Evolutionary conservation across 2,797 vertebrate species (phyloP).

Genomic region (Melanotaenia trifasciata): DNA sequence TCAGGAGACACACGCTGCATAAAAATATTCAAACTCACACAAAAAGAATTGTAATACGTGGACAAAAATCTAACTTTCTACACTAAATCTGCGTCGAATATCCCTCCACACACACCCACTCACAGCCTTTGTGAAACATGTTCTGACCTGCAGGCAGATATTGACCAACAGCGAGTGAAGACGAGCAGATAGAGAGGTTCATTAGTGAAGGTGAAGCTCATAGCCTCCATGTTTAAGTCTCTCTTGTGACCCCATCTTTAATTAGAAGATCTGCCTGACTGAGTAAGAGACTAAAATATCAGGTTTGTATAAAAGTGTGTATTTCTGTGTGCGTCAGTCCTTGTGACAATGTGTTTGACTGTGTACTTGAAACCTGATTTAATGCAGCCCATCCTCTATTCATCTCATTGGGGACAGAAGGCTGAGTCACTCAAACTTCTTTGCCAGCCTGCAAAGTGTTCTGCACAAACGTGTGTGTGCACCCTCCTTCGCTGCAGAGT

Average conservation of each 20-base stretch:
- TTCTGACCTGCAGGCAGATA: slow-evolving; percentile 57
- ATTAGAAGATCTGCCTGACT: slow-evolving; percentile 57
- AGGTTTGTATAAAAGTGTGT: slow-evolving; percentile 18
- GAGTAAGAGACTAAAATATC: slow-evolving; percentile 15
- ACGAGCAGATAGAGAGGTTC: slow-evolving; percentile 51
- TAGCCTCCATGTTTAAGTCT: slow-evolving; percentile 61
- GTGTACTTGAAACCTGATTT: slow-evolving; percentile 15
- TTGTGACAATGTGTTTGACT: slow-evolving; percentile 15
- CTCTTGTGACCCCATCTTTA: slow-evolving; percentile 66
- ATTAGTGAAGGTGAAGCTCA: slow-evolving; percentile 59
- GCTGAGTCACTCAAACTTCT: slow-evolving; percentile 41
- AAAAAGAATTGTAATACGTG: background rate
- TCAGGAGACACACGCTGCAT: slow-evolving; percentile 12
- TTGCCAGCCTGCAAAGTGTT: slow-evolving; percentile 19
- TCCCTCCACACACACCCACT: slow-evolving; percentile 7
- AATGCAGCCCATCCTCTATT: slow-evolving; percentile 17
- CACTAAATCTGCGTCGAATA: background rate
- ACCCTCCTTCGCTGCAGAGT: background rate
- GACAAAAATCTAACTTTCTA: slow-evolving; percentile 1
- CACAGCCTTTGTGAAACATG: slow-evolving; percentile 12
- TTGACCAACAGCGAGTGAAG: slow-evolving; percentile 36
- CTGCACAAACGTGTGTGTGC: background rate
- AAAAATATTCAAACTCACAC: slow-evolving; percentile 13
- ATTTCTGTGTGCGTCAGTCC: background rate
- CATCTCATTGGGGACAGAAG: slow-evolving; percentile 34